Evolutionary conservation across 2,888 invertebrate genomes (phyloP), one percentile per base, ranked within the genome.

Genomic region (Danaus chrysippus): DNA sequence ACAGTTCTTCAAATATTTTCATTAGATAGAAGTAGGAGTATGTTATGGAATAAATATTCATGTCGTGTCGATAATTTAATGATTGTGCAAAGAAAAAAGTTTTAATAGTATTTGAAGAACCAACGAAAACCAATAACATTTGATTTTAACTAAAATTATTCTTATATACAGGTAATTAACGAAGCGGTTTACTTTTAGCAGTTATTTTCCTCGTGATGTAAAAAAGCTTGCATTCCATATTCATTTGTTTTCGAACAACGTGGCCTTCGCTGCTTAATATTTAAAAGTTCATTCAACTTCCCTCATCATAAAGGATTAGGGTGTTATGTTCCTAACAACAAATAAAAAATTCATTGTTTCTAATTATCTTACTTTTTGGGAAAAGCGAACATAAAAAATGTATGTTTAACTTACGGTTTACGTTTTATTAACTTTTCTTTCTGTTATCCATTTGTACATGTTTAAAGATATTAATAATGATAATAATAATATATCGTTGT

Each of bases 241-340:
- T 72, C 70, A 66, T 69, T 69, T 69, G 67, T 70, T 67, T 65
- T 63, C 59, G 68, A 57, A 66, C 63, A 63, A 68, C 60, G 63
- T 66, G 58, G 64, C 49, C 61, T 61, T 56, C 64, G 66, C 62
- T 72, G 70, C 71, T 76, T 71, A 74, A 76, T 76, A 74, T 75
- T 76, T 71, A 76, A 75, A 75, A 75, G 73, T 74, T 73, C 68
- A 68, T 70, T 64, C 64, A 76, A 76, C 70, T 76, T 76, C 66
- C 62, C 72, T 74, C 75, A 75, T 75, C 72, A 73, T 68, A 66
- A 61, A 70, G 72, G 71, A 73, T 75, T 75, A 71, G 68, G 52
- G 63, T 13, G 55, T 49, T 58, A 46, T 46, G 58, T 15, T 52
- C 43, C 46, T 43, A 58, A 44, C 59, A 62, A 52, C 55, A 62